A percentile compares a stretch with the other conserved stretches of the same genome.
phyloP scores from a whole-genome alignment of 2,113 vertebrate species.

The Phrynosoma blainvillii region DNA sequence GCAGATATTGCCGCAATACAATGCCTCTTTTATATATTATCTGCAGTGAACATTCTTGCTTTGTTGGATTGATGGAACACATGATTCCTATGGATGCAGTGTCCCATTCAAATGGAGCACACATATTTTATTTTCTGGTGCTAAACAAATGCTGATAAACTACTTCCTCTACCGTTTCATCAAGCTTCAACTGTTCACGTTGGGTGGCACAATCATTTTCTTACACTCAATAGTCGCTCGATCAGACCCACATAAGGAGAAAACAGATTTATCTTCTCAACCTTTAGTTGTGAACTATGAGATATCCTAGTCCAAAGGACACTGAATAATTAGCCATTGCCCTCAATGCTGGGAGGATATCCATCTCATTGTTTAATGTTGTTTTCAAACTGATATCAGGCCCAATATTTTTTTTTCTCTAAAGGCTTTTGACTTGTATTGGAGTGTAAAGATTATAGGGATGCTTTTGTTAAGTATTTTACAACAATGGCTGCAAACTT shows the following conservation, averaged over 20 bases:
- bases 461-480: constrained; percentile 4
- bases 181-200: constrained; percentile 62
- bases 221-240: constrained; percentile 53
- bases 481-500: constrained; percentile 13
- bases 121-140: constrained; percentile 71
- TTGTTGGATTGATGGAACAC: constrained; percentile 64
- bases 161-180: constrained; percentile 67
- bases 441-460: not conserved
- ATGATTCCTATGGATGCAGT: constrained; percentile 48
- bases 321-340: constrained; percentile 58
- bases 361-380: constrained; percentile 39
- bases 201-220: constrained; percentile 45
- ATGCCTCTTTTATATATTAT: constrained; percentile 51
- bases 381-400: constrained; percentile 50
- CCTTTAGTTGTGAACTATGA: constrained; percentile 53
- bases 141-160: constrained; percentile 72
- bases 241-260: constrained; percentile 62
- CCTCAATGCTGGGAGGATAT: constrained; percentile 45
- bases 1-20: constrained; percentile 60
- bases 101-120: constrained; percentile 58
- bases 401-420: constrained; percentile 27
- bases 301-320: constrained; percentile 56
- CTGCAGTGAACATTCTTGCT: constrained; percentile 48
- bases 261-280: constrained; percentile 61
- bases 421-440: not conserved